Evolutionary conservation across 2,113 vertebrate species (phyloP).

Genomic region (Alosa alosa): DNA sequence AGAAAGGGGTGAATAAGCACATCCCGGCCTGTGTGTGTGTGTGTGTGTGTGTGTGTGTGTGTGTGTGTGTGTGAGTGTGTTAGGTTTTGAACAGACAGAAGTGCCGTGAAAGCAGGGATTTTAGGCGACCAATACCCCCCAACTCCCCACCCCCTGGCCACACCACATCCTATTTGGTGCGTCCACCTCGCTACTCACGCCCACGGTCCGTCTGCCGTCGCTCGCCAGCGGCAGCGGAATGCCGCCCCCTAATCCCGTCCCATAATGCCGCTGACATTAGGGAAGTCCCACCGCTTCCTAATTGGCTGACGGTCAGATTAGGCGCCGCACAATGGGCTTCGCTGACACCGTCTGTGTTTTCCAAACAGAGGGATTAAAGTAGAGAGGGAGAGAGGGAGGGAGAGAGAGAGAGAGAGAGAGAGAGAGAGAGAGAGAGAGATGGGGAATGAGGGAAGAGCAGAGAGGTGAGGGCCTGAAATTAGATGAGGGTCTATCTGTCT

Average conservation of each 20-base stretch:
- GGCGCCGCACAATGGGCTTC: slow-evolving; percentile 59
- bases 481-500: not conserved
- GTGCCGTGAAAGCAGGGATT: slow-evolving; percentile 62
- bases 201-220: not conserved
- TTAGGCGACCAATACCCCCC: no score
- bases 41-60: not conserved
- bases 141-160: not conserved
- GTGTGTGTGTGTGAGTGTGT: slow-evolving; percentile 25
- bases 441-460: not conserved
- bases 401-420: not conserved
- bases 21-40: not conserved
- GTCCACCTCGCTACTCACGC: not conserved
- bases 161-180: not conserved
- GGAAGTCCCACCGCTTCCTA: slow-evolving; percentile 67
- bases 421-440: not conserved
- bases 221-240: slow-evolving; percentile 48
- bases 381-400: not conserved
- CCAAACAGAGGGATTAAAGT: slow-evolving; percentile 59
- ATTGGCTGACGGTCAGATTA: slow-evolving; percentile 73
- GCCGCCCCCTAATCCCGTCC: slow-evolving; percentile 64
- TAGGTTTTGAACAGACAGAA: slow-evolving; percentile 44
- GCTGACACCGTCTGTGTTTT: slow-evolving; percentile 62
- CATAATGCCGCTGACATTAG: slow-evolving; percentile 61
- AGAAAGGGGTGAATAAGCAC: slow-evolving; percentile 48
- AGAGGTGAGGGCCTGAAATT: not conserved